phyloP scores from a whole-genome alignment of 2,888 invertebrate genomes.

The Nomada flava region DNA sequence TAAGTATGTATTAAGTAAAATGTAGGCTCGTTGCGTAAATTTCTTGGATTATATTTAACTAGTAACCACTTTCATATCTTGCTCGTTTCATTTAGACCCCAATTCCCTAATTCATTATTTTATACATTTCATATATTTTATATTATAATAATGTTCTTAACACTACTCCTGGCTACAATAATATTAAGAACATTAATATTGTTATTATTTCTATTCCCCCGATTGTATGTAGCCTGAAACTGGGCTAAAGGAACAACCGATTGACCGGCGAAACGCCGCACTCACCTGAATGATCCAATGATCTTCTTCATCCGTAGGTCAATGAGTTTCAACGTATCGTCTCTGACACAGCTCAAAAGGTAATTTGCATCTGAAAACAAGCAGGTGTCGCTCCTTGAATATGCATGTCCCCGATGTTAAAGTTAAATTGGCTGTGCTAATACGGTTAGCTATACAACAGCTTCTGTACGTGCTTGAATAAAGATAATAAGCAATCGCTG shows the following conservation, averaged over 20 bases:
- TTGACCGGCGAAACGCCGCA: constrained; percentile 47
- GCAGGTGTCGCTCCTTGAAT: constrained; percentile 50
- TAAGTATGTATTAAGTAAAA: too few relatives aligned
- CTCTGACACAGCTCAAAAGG: constrained; percentile 96
- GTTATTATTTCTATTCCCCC: too few relatives aligned
- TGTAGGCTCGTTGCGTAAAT: too few relatives aligned
- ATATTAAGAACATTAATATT: too few relatives aligned
- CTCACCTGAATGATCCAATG: constrained; percentile 94
- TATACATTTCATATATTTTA: too few relatives aligned
- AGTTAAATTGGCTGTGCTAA: constrained; percentile 54
- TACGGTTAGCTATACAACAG: constrained; percentile 43
- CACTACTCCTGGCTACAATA: too few relatives aligned
- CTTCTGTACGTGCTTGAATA: constrained; percentile 29
- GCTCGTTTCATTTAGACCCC: too few relatives aligned
- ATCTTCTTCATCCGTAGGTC: constrained; percentile 98
- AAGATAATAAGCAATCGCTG: constrained; percentile 48
- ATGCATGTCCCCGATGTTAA: constrained; percentile 39
- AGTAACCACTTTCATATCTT: too few relatives aligned
- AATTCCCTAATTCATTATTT: too few relatives aligned
- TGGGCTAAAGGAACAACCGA: background rate
- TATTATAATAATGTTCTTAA: too few relatives aligned
- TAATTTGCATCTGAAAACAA: constrained; percentile 92
- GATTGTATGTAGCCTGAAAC: too few relatives aligned
- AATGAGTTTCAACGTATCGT: constrained; percentile 97
- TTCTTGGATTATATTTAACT: too few relatives aligned